Base-by-base conservation (phyloP, 2,113 vertebrate species). In the Hydrochoerus hydrochaeris region DNA sequence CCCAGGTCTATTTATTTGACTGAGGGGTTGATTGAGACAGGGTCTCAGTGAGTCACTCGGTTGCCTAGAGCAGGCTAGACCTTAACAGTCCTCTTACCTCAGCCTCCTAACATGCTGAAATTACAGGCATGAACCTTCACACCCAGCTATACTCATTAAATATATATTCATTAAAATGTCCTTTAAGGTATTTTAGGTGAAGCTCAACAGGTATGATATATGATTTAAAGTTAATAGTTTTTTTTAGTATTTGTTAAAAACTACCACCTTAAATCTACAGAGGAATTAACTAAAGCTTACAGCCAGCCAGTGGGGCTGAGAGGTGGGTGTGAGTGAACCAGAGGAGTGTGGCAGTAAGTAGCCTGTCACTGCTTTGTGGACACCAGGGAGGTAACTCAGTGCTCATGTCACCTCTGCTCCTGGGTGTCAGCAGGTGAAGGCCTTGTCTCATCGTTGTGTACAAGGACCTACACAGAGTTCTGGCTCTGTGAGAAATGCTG, bases 311-410 rank as follows among this genome's bases (percentile, higher is more conserved):
- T 41, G 7, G 13, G 13, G 7, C 2, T 4, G 10, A 85, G 19
- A 77, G 5, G 11, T n/a, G 16, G 19, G 0, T 9, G 58, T 22
- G 16, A 0, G 0, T 13, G 44, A 60, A 30, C 0, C 19, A 0
- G 10, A 0, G 7, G 38, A 73, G 7, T n/a, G 19, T 84, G 84
- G 73, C 24, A 52, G 38, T 75, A 13, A 62, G 30, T 63, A 13
- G 19, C 8, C 71, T 20, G 1, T 80, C 67, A 41, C 0, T n/a
- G 30, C 49, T 82, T 28, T 60, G 32, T 24, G 71, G 30, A 81
- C 5, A 60, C 10, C 20, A 73, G 57, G 22, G 26, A 60, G 32
- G 0, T 52, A 38, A 83, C 14, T 3, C 46, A 5, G 46, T 49
- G 46, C 0, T 14, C 11, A 13, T 8, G 10, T 60, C 57, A 20